A percentile compares a stretch with the other conserved stretches of the same genome.
These are phyloP conservation scores for Drosophila siamana DNA, from an alignment of 2,888 invertebrate genomes.

Conservation along the genomic window DNA sequence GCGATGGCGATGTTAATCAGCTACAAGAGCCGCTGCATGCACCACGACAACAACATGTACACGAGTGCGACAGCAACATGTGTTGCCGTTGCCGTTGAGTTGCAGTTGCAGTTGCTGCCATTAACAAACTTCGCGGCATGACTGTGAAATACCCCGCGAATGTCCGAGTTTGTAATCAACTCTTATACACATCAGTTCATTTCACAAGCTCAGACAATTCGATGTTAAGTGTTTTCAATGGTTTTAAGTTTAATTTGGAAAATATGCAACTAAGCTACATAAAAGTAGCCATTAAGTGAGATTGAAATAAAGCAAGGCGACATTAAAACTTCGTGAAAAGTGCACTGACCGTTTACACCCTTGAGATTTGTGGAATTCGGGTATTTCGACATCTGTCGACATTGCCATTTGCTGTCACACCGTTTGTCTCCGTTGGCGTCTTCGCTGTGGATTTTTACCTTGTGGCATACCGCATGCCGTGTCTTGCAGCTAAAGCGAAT, in stretches of 20 bases:
- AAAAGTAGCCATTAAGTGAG: no score
- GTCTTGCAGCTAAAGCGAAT: slow-evolving; percentile 1
- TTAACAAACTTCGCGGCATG: background rate
- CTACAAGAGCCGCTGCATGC: slow-evolving; percentile 59
- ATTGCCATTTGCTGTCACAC: slow-evolving; percentile 49
- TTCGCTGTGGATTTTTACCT: slow-evolving; percentile 45
- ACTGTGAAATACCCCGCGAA: background rate
- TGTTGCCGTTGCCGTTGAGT: slow-evolving; percentile 49
- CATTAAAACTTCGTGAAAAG: no score
- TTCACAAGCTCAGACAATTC: no score
- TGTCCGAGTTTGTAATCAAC: no score
- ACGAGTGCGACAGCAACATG: slow-evolving; percentile 55
- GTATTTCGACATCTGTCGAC: slow-evolving; percentile 48
- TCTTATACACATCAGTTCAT: no score
- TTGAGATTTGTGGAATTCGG: background rate
- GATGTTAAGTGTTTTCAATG: no score
- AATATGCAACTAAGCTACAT: no score
- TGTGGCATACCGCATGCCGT: slow-evolving; percentile 30
- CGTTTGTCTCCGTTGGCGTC: slow-evolving; percentile 21
- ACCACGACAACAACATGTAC: slow-evolving; percentile 55
- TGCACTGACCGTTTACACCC: background rate
- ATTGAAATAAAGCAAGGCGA: no score
- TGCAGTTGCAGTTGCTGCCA: slow-evolving; percentile 20
- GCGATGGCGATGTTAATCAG: slow-evolving; percentile 65
- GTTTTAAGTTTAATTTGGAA: no score